Evolutionary conservation across 2,113 vertebrate genomes (phyloP), one percentile per base, ranked within the genome.

Genomic region (Anguilla japonica): DNA sequence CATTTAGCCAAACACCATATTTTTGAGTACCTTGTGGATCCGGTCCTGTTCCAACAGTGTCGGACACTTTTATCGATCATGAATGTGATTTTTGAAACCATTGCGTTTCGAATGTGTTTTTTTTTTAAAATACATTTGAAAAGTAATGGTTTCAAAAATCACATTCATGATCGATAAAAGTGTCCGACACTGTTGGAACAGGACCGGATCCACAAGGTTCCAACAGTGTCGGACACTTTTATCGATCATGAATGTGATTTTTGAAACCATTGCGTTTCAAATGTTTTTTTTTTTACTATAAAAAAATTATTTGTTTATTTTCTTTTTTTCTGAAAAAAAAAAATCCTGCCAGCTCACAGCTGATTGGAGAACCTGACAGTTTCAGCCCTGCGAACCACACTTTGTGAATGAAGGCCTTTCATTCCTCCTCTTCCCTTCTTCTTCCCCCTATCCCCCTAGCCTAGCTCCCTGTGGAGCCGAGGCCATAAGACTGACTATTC

Each of bases 391-490:
- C 3, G 41, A 3, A 67, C 5, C 14, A 5, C 41, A 41, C 26
- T 86, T 29, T 34, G 57, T 86, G 56, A 86, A 86, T 86, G 85
- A 86, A 86, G 46, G 53, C 7, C 40, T 86, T 81, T 86, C 43
- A 50, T 50, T 43, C 26, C 81, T 16, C 18, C n/a, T 82, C 81
- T 50, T 50, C 81, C 41, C 81, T 82, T 50, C 79, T 82, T 41
- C 41, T 40, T 39, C 43, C 16, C 43, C 53, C 46, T 60, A 20
- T 40, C 7, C 85, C 39, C 82, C 29, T 11, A 83, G 8, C 11
- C 9, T 75, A 79, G 79, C 56, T 7, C 87, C 82, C 63, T 34
- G 29, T 85, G 39, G 83, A 85, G 81, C 39, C 46, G 5, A 2
- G 41, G 13, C 50, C n/a, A 41, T 56, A 56, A 78, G 40, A 85